Base-by-base conservation (phyloP, 2,113 vertebrate genomes). In the Laticauda laticaudata region DNA sequence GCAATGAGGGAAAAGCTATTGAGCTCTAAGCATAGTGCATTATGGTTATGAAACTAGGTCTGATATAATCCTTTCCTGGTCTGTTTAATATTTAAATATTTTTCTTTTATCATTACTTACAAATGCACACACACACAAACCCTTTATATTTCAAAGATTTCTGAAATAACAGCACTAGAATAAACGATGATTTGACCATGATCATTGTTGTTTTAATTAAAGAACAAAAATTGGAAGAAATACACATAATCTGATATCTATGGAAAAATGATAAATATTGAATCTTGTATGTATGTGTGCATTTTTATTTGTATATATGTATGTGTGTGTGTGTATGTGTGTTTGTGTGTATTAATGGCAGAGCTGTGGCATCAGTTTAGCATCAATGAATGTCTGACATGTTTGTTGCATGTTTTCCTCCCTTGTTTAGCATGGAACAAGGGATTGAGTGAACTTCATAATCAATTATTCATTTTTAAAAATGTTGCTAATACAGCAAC, bases 61-160 rank as follows among this genome's bases (percentile, higher is more conserved):
- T 96, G 91, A 93, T 95, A 94, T 96, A 96, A 97, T 96, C 96
- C 96, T 92, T 92, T 94, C 55, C 55, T 91, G 64, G 6, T 95
- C 75, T 92, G 81, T 93, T 97, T 96, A 97, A 96, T 97, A 96
- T 96, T 96, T 96, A 96, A 97, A 96, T 91, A 95, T 92, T 91
- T 89, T 92, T 96, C 96, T 95, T 12, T 96, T 96, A 92, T 91
- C 64, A 92, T 96, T 96, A 93, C 53, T 96, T 86, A 88, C 91
- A 94, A 94, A 54, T 14, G 55, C 34, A 75, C 57, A 90, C 90
- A 90, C 90, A 92, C 34, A 92, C 86, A 94, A 90, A 18, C 15
- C 81, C 39, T 39, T 89, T 92, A 93, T 93, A 96, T 94, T 91
- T 95, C 95, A 92, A 97, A 94, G 75, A 10, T 86, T 96, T 96